These are phyloP conservation scores for Chelonus insularis DNA, from an alignment of 1,140 invertebrate genomes.

Conservation along the genomic window DNA sequence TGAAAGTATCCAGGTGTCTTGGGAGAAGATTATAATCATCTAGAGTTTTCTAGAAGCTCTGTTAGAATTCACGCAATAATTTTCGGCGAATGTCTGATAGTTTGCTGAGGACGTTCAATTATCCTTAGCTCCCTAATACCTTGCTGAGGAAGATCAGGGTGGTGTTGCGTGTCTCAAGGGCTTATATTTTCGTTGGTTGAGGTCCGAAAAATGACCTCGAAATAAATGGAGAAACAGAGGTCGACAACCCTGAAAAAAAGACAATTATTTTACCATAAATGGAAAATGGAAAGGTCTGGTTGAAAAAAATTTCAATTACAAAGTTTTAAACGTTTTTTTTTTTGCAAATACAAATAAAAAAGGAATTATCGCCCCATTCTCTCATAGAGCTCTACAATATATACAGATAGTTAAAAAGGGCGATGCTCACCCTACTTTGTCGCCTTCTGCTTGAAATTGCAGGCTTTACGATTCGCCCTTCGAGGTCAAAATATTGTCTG, in stretches of 20 bases:
- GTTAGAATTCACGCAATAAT: conserved; percentile 18
- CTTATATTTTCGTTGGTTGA: background rate
- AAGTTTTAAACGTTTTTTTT: background rate
- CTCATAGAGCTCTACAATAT: background rate
- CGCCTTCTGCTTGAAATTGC: conserved; percentile 21
- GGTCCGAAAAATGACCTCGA: background rate
- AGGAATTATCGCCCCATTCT: conserved; percentile 12
- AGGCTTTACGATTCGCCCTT: conserved; percentile 6
- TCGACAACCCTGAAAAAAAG: background rate
- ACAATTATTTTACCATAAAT: too few species aligned
- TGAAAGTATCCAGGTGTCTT: background rate
- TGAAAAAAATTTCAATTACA: too few species aligned
- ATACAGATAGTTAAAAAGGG: background rate
- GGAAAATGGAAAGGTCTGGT: background rate
- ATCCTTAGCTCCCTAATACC: conserved; percentile 17
- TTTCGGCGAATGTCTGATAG: conserved; percentile 18
- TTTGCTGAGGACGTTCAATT: conserved; percentile 10
- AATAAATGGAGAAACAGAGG: background rate
- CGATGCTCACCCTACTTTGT: background rate
- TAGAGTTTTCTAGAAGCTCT: background rate
- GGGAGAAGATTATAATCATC: background rate
- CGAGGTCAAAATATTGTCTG: background rate
- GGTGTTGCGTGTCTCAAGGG: conserved; percentile 7
- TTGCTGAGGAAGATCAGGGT: conserved; percentile 20
- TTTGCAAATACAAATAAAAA: too few species aligned